phyloP scores from a whole-genome alignment of 2,797 vertebrate genomes.

The Geotrypetes seraphini region DNA sequence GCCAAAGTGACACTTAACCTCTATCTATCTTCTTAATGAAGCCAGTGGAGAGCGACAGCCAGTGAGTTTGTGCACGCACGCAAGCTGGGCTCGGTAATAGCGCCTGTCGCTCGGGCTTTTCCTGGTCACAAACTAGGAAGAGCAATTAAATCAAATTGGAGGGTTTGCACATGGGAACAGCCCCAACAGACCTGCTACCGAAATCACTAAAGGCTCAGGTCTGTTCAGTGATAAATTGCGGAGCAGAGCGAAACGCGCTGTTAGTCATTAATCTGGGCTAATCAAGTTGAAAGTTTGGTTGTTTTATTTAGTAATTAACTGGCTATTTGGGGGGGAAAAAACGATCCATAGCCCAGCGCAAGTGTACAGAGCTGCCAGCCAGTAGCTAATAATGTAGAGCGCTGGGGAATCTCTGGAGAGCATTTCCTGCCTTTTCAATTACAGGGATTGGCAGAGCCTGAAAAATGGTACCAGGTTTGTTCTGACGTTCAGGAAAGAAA shows the following conservation, averaged over 20 bases:
- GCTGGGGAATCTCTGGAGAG: slow-evolving; percentile 47
- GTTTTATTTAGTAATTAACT: slow-evolving; percentile 67
- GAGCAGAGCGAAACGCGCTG: slow-evolving; percentile 66
- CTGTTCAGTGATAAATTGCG: slow-evolving; percentile 87
- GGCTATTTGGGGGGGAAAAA: slow-evolving; percentile 62
- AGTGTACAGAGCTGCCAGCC: slow-evolving; percentile 54
- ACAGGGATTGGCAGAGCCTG: slow-evolving; percentile 40
- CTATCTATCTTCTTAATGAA: slow-evolving; percentile 67
- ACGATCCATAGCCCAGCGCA: slow-evolving; percentile 62
- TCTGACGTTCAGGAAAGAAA: slow-evolving; percentile 39
- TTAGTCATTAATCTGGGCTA: slow-evolving; percentile 71
- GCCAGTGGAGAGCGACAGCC: slow-evolving; percentile 51
- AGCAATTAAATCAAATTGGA: slow-evolving; percentile 85
- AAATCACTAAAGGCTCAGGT: slow-evolving; percentile 79
- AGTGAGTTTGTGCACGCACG: slow-evolving; percentile 53
- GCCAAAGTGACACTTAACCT: slow-evolving; percentile 50
- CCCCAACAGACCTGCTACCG: slow-evolving; percentile 64
- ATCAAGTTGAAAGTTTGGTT: slow-evolving; percentile 73
- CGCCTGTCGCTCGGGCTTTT: slow-evolving; percentile 64
- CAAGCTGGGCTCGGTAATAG: slow-evolving; percentile 63
- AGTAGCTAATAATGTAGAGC: slow-evolving; percentile 46
- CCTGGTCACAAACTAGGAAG: slow-evolving; percentile 63
- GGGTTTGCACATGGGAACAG: slow-evolving; percentile 49
- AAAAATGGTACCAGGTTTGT: slow-evolving; percentile 51
- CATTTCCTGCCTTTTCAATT: slow-evolving; percentile 50